Evolutionary conservation across 2,113 vertebrate species (phyloP), one percentile per base, ranked within the genome.

Genomic region (Megaptera novaeangliae): DNA sequence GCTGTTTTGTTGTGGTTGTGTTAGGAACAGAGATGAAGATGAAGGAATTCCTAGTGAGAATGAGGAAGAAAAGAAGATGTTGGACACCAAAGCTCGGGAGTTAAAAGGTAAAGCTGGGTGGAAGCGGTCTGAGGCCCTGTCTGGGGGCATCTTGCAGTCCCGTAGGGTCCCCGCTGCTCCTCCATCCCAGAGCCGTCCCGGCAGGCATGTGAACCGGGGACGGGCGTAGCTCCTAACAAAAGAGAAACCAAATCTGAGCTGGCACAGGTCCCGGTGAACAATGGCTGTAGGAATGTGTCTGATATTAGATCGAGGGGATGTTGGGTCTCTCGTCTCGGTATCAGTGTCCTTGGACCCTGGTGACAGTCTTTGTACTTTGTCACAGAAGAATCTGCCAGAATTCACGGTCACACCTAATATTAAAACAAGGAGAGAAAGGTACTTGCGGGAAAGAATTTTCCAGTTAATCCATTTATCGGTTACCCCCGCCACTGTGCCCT

Each of bases 41-140:
- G 99, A 99, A 98, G 99, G 99, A 29, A 99, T 99, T 92, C 99
- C 99, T 15, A 99, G 99, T 18, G 99, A 99, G 97, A 99, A 99
- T 0, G 99, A 99, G 93, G 99, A 99, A 95, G 99, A 99, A 92
- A 99, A 99, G 98, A 99, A 99, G 94, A 97, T 99, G 90, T 93
- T 99, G 0, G 99, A 99, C 44, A 99, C 98, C 0, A 99, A 99
- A 99, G 98, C 99, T 75, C 99, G 98, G 97, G 99, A 99, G 93
- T 98, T 99, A 96, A 99, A 99, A 99, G 99, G 99, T 99, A 98
- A 83, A 97, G 81, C 34, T 78, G 10, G 10, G n/a, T 3, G 31
- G 77, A 39, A 39, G 18, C 1, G 1, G 14, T 34, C 21, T 17
- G 11, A 25, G 44, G 1, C 52, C 44, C 41, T 44, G 27, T 52